Base-by-base conservation (phyloP, 2,797 vertebrate species). In the Dromococcyx pavoninus region DNA sequence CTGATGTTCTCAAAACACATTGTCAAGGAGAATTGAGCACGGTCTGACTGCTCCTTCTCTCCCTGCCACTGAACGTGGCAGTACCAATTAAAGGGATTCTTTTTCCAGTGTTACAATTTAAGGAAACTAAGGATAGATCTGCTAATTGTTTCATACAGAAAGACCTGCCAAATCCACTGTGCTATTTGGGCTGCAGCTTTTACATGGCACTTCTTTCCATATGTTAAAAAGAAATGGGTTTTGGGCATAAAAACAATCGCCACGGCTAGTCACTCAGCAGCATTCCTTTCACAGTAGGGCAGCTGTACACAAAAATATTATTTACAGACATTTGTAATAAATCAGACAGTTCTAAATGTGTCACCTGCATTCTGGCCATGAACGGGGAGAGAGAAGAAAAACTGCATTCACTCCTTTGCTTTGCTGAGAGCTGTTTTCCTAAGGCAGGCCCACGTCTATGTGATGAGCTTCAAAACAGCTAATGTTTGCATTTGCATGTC, bases 251-350 rank as follows among this genome's bases (percentile, higher is more conserved):
- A 94, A 92, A 79, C 74, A 93, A 88, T 95, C 1, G 4, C 77
- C 81, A 85, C 82, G 80, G 39, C 74, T 81, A 78, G 76, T 94
- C 71, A 79, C 48, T 91, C 89, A 84, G 84, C 78, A 86, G 37
- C 95, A 64, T 96, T 95, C 93, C 94, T 97, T 97, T 97, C 97
- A 97, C 96, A 97, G 97, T 98, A 97, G 95, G 98, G 94, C 89
- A 89, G 93, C 93, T 80, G 91, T 95, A 95, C 95, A 97, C 95
- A 97, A 96, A 97, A 97, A 96, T 97, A 91, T 96, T 97, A 95
- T 95, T 97, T 98, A 97, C 97, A 97, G 97, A 97, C 97, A 92
- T 97, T 95, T 95, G 94, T 91, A 97, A 97, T 97, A 97, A 98
- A 95, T 98, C 97, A 98, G 60, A 35, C 96, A 35, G 43, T 90